These are phyloP conservation scores for Drosophila busckii DNA, from an alignment of 1,140 invertebrate genomes.

Conservation along the genomic window DNA sequence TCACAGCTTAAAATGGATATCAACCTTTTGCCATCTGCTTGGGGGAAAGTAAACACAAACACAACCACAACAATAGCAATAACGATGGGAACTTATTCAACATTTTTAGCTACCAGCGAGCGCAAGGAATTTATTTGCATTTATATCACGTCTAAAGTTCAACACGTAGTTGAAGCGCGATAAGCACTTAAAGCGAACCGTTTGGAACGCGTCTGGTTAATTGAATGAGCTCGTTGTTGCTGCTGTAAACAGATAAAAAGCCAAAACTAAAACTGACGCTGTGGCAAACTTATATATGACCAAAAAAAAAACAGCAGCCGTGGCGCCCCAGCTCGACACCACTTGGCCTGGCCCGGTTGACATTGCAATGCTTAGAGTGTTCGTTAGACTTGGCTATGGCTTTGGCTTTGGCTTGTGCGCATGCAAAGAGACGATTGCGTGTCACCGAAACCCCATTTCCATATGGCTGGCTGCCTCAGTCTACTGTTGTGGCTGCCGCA, in stretches of 20 bases:
- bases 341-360: conserved; percentile 39
- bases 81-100: conserved; percentile 10
- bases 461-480: conserved; percentile 27
- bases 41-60: conserved; percentile 52
- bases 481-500: too few relatives aligned
- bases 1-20: background rate
- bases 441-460: conserved; percentile 49
- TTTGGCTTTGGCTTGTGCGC: conserved; percentile 14
- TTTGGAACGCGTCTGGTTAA: conserved; percentile 54
- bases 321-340: conserved; percentile 2
- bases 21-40: conserved; percentile 38
- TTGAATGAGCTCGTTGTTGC: conserved; percentile 39
- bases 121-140: conserved; percentile 26
- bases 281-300: conserved; percentile 1
- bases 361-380: conserved; percentile 45
- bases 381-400: background rate
- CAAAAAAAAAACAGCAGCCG: conserved; percentile 4
- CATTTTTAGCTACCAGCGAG: conserved; percentile 16
- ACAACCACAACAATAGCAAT: conserved; percentile 9
- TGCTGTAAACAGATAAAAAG: conserved; percentile 28
- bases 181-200: conserved; percentile 6
- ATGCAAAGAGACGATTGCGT: conserved; percentile 34
- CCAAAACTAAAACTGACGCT: too few relatives aligned
- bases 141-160: conserved; percentile 21
- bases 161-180: conserved; percentile 3